Percentiles rank a stretch among this genome's conserved stretches.
Evolutionary conservation across 2,888 invertebrate species (phyloP).

Genomic region (Schizaphis graminum): DNA sequence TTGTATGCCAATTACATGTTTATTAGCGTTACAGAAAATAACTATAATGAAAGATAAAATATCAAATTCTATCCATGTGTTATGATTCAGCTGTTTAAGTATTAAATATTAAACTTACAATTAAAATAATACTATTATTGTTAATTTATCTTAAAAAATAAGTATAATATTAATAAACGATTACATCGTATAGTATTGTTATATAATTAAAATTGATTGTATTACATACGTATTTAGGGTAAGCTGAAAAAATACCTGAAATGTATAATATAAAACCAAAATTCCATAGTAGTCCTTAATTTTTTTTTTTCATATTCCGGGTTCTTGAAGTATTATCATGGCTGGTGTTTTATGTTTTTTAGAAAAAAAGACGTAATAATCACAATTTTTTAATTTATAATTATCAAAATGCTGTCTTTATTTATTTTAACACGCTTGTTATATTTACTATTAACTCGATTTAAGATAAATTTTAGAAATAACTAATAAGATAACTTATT

Average conservation of each 20-base stretch:
- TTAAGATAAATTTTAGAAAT: background rate
- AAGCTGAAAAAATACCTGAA: background rate
- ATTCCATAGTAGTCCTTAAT: background rate
- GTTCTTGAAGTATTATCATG: background rate
- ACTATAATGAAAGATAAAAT: background rate
- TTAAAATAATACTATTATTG: background rate
- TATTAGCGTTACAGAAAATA: background rate
- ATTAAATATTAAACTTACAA: background rate
- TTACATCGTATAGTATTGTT: too few relatives aligned
- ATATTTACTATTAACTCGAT: background rate
- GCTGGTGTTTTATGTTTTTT: background rate
- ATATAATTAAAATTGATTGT: too few relatives aligned
- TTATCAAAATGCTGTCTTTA: background rate
- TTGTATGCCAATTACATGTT: background rate
- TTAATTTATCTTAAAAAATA: background rate
- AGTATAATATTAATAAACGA: too few relatives aligned
- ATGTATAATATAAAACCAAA: background rate
- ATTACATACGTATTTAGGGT: too few relatives aligned
- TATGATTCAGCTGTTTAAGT: background rate
- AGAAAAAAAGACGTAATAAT: background rate
- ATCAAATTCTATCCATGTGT: background rate
- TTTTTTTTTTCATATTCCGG: too few relatives aligned
- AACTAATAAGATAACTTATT: background rate
- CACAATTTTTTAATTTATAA: background rate
- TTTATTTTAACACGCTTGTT: background rate